Conservation (phyloP, 2,888 invertebrate genomes). For the Lathronympha strigana region DNA sequence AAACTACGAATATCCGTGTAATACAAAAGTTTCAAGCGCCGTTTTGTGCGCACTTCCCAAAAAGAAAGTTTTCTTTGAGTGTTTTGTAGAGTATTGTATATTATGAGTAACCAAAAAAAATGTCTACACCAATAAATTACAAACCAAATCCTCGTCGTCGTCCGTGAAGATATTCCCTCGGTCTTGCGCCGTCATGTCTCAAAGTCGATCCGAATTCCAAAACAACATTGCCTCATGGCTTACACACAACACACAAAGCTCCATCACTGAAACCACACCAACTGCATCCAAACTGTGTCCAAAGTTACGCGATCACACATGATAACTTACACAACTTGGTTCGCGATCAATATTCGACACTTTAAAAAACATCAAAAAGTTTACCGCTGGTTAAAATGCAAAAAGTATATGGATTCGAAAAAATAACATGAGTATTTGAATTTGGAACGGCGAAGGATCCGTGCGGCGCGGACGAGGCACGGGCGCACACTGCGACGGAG, state of each 20-base stretch:
- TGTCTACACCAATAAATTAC: slow-evolving; percentile 43
- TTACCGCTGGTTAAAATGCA: slow-evolving; percentile 4
- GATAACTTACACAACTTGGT: slow-evolving; percentile 3
- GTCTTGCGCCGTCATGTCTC: slow-evolving; percentile 76
- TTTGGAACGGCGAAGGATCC: slow-evolving; percentile 47
- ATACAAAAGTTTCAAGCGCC: slow-evolving; percentile 35
- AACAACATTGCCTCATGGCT: slow-evolving; percentile 68
- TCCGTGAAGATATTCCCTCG: slow-evolving; percentile 75
- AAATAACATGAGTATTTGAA: slow-evolving; percentile 41
- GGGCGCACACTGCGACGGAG: slow-evolving; percentile 75
- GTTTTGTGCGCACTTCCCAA: not conserved
- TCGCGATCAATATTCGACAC: slow-evolving; percentile 10
- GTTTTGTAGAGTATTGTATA: not conserved
- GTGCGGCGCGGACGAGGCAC: slow-evolving; percentile 55
- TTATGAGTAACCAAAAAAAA: not conserved
- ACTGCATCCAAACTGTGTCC: slow-evolving; percentile 73
- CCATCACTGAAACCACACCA: slow-evolving; percentile 67
- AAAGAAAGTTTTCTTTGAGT: not conserved
- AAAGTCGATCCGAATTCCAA: slow-evolving; percentile 56
- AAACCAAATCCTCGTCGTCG: slow-evolving; percentile 79
- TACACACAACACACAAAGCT: slow-evolving; percentile 65
- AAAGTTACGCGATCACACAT: slow-evolving; percentile 42
- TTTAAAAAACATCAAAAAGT: slow-evolving; percentile 5
- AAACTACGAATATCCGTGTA: slow-evolving; percentile 31
- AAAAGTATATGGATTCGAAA: slow-evolving; percentile 41